Evolutionary conservation across 2,888 invertebrate genomes (phyloP), one percentile per base, ranked within the genome.

Genomic region (Rhagonycha fulva): DNA sequence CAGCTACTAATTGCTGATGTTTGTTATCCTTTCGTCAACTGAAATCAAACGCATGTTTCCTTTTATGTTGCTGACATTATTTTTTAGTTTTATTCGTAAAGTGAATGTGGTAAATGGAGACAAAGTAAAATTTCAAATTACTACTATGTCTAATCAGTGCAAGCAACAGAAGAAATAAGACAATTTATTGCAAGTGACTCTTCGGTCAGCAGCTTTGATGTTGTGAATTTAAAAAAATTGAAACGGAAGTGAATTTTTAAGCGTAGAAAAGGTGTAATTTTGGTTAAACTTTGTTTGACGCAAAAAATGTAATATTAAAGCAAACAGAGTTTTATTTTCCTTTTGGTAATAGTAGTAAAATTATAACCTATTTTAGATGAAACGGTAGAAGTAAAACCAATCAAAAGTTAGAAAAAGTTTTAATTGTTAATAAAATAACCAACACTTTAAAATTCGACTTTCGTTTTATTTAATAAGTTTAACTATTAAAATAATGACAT

Each of bases 1-100:
- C 76, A 71, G 77, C 76, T 74, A 76, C 77, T 79, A 79, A 79
- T 77, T 77, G 75, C 74, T 75, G 76, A 76, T 77, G 74, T 79
- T 79, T 78, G 77, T 78, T 76, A 78, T 78, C 77, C 77, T 78
- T 71, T 75, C 74, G 75, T 73, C 77, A 72, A 75, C 77, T 72
- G 74, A 76, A 70, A 30, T 28, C 61, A 32, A 67, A 67, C 32
- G 14, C 60, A 62, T 68, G 68, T 61, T 66, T 72, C 62, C 73
- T 63, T 69, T 74, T 68, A 61, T 72, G 72, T 23, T 47, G 14
- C 24, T 72, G 72, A 72, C 72, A 72, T 19, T 23, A 19, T 47
- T 47, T 47, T 47, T 47, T 47, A 47, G 47, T 47, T 47, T 47
- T 47, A 47, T n/a, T 47, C 47, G n/a, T 47, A 4, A 47, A 47